These are phyloP conservation scores for Cinclus cinclus DNA, from an alignment of 2,113 vertebrate genomes.

Conservation along the genomic window DNA sequence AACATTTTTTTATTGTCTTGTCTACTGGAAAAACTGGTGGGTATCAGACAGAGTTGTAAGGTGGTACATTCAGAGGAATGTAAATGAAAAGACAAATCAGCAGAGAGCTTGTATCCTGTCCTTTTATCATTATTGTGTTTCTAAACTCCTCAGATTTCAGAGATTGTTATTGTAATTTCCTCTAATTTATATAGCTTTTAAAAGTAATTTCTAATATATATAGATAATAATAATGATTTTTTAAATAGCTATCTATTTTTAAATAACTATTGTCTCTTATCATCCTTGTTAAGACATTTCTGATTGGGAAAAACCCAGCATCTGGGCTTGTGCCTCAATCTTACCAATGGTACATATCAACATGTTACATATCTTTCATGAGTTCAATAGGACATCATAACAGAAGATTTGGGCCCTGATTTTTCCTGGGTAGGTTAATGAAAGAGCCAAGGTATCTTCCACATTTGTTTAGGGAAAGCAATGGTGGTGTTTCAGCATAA, in stretches of 20 bases:
- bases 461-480: neutral
- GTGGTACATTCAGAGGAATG: neutral
- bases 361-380: neutral
- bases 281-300: neutral
- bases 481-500: neutral
- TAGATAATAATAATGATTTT: neutral
- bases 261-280: neutral
- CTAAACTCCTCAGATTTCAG: neutral
- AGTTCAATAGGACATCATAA: neutral
- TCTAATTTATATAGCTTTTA: neutral
- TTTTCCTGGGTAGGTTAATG: neutral
- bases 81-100: neutral
- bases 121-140: neutral
- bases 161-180: neutral
- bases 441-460: neutral
- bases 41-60: neutral
- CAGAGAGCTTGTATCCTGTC: neutral
- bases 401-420: neutral
- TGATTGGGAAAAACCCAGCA: neutral
- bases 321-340: neutral
- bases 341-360: too few species aligned
- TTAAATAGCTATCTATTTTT: neutral
- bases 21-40: neutral
- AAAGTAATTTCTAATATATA: neutral
- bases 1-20: neutral